Percentiles rank a stretch among this genome's conserved stretches.
These are phyloP conservation scores for Otocyon megalotis DNA, from an alignment of 2,113 vertebrate genomes.

Conservation along the genomic window DNA sequence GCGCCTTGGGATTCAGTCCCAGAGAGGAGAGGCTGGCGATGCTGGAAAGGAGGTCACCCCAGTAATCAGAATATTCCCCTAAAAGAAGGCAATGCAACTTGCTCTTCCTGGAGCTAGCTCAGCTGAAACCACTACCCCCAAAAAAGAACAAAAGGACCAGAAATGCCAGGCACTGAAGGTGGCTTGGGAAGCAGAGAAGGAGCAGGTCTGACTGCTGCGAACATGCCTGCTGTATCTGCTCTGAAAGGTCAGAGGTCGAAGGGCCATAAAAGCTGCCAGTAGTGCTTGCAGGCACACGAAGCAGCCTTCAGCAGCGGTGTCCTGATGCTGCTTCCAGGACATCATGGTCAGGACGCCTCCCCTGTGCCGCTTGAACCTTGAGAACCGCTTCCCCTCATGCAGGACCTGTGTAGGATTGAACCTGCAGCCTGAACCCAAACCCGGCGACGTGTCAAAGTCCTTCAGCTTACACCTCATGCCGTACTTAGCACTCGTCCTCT, in stretches of 20 bases:
- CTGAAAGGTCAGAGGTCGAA: neutral
- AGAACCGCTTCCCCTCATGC: neutral
- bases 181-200: neutral
- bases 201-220: no score
- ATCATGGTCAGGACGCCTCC: neutral
- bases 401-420: neutral
- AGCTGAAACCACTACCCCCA: neutral
- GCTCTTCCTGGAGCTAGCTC: neutral
- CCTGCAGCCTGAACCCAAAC: neutral
- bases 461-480: neutral
- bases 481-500: neutral
- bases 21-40: neutral
- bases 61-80: neutral
- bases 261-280: neutral
- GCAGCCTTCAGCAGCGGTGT: neutral
- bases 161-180: neutral
- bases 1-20: neutral
- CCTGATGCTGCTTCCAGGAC: neutral
- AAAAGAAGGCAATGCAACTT: neutral
- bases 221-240: neutral
- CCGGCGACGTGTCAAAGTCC: neutral
- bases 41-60: neutral
- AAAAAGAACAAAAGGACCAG: neutral
- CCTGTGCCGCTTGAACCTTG: neutral
- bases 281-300: neutral